These are phyloP conservation scores for Coreius guichenoti DNA, from an alignment of 2,797 vertebrate species.

Conservation along the genomic window DNA sequence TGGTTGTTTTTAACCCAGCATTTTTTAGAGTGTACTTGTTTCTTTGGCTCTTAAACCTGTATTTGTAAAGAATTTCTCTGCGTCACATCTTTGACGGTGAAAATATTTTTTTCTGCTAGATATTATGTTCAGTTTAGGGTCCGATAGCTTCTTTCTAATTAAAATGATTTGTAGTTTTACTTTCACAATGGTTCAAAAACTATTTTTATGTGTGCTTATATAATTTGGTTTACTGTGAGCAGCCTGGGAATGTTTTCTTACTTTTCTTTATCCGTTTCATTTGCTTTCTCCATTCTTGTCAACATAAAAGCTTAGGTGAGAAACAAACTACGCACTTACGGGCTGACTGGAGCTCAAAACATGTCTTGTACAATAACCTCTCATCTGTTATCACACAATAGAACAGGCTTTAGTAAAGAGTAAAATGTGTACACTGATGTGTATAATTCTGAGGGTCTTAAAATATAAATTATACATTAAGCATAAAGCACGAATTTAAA, in stretches of 20 bases:
- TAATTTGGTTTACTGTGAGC: neutral
- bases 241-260: neutral
- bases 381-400: slow-evolving; percentile 27
- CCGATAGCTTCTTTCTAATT: neutral
- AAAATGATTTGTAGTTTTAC: neutral
- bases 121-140: slow-evolving; percentile 1
- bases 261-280: neutral
- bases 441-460: slow-evolving; percentile 10
- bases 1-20: too few relatives aligned
- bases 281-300: slow-evolving; percentile 25
- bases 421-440: neutral
- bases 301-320: slow-evolving; percentile 18
- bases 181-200: neutral
- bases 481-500: slow-evolving; percentile 4
- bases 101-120: neutral
- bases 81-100: neutral
- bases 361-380: slow-evolving; percentile 20
- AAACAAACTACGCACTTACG: neutral
- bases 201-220: neutral
- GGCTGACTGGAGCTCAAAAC: slow-evolving; percentile 31
- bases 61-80: neutral
- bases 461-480: slow-evolving; percentile 27
- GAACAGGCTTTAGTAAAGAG: neutral
- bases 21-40: neutral
- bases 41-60: neutral